Base-by-base conservation (phyloP, 2,888 invertebrate species). In the Torymus tubicola region DNA sequence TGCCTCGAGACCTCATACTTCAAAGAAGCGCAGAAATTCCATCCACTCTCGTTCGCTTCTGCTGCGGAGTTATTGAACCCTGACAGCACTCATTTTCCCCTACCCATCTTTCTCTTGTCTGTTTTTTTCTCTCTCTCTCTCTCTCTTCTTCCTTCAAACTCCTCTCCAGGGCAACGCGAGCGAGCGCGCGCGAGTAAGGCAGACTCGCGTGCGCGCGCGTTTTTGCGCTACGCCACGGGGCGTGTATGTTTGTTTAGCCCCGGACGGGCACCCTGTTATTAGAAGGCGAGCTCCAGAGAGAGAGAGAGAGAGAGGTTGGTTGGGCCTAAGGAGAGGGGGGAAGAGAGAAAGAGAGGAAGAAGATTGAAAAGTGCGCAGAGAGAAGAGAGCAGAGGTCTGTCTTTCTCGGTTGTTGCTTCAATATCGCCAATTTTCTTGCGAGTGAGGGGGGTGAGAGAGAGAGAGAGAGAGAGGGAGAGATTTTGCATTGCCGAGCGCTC, bases 181-280 rank as follows among this genome's bases (percentile, higher is more conserved):
- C 8, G 2, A 21, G 21, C 21, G 21, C 2, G 21, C 21, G 21
- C 21, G 21, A 21, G 2, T 2, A 21, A 2, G 2, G 42, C 42
- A 42, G 42, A 42, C 42, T 31, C 31, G 31, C 31, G 5, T 8
- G 42, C 42, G 71, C 71, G 63, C 69, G 77, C 72, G 68, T 72
- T 72, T 80, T 80, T 75, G 71, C 42, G 8, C 58, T 58, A 67
- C 61, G 87, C 89, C 88, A 89, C 87, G 90, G 90, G 90, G 90
- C 90, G 90, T 90, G 90, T 90, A 90, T 90, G 90, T 90, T 90
- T 90, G 90, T 90, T 90, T 90, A 90, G 89, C 88, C 85, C 85
- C 85, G 85, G 83, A 85, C 82, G 71, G 64, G 87, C 88, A 90
- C 90, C 90, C 90, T 90, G 89, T 90, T 90, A 90, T 90, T 90